Conservation (phyloP, 2,113 vertebrate species). For the Centropus bengalensis region DNA sequence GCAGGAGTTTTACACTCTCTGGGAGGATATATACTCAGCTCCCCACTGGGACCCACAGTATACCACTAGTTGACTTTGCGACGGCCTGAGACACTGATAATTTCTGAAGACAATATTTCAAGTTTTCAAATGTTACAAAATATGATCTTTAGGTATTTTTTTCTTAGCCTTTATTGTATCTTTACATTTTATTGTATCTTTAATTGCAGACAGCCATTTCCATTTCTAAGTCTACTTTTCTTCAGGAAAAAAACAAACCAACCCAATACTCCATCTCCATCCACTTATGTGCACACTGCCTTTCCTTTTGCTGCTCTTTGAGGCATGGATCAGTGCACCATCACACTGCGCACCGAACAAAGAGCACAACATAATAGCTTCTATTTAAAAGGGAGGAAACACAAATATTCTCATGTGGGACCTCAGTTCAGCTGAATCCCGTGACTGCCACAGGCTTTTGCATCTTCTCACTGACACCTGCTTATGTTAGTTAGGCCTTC, state of each 20-base stretch:
- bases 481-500: background rate
- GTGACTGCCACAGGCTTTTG: background rate
- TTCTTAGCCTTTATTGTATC: background rate
- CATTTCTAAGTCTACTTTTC: background rate
- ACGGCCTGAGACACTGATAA: background rate
- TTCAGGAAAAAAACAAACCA: background rate
- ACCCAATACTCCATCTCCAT: background rate
- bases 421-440: background rate
- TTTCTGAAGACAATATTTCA: background rate
- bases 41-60: background rate
- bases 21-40: background rate
- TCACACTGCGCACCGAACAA: background rate
- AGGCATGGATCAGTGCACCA: background rate
- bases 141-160: background rate
- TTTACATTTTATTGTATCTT: background rate
- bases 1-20: background rate
- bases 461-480: background rate
- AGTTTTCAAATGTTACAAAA: background rate
- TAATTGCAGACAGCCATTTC: background rate
- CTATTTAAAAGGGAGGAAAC: background rate
- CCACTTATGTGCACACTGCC: background rate
- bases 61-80: background rate
- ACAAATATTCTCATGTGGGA: background rate
- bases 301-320: background rate
- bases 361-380: background rate